Percentiles rank a stretch among this genome's conserved stretches.
These are phyloP conservation scores for Drosophila flavopinicola DNA, from an alignment of 2,888 invertebrate genomes.

Conservation along the genomic window DNA sequence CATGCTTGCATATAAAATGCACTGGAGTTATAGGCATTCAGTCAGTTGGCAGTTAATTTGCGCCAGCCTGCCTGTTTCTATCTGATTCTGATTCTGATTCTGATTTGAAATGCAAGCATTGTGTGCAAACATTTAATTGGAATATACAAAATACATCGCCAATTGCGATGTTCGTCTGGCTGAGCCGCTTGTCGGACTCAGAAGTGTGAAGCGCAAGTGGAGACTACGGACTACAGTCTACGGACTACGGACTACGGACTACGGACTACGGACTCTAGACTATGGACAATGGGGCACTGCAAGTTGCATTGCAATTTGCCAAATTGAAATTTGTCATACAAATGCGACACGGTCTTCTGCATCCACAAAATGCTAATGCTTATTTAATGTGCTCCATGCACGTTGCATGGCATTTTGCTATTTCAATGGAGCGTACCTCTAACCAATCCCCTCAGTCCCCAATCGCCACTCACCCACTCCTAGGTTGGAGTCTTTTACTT, in stretches of 20 bases:
- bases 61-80: constrained; percentile 13
- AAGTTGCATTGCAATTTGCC: constrained; percentile 64
- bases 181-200: constrained; percentile 11
- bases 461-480: too few relatives aligned
- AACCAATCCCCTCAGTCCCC: background rate
- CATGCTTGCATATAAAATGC: constrained; percentile 36
- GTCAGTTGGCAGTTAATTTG: constrained; percentile 3
- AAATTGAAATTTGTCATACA: constrained; percentile 79
- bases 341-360: constrained; percentile 50
- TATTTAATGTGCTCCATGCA: constrained; percentile 69
- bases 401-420: constrained; percentile 48
- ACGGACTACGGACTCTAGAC: background rate
- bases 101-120: constrained; percentile 47
- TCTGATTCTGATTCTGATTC: too few relatives aligned
- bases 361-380: constrained; percentile 68
- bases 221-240: background rate
- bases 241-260: background rate
- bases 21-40: constrained; percentile 6
- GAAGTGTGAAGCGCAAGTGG: constrained; percentile 35
- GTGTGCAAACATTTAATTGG: constrained; percentile 67
- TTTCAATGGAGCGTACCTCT: constrained; percentile 25
- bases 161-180: background rate
- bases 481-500: constrained; percentile 60
- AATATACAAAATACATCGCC: constrained; percentile 59
- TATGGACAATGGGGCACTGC: background rate